phyloP scores from a whole-genome alignment of 2,888 invertebrate species.

The Rutpela maculata region DNA sequence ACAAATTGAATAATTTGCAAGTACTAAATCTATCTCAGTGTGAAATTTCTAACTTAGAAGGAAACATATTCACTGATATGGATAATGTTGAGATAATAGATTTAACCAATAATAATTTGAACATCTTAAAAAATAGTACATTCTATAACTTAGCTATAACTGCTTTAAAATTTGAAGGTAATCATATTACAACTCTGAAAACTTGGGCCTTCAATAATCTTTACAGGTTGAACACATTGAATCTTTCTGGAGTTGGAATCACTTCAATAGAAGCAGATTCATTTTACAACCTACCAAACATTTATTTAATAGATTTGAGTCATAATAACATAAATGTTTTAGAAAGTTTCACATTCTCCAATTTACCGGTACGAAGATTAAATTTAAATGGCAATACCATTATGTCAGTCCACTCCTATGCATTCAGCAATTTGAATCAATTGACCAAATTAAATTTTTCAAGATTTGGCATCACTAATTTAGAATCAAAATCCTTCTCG shows the following conservation, averaged over 20 bases:
- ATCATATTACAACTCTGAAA: slow-evolving; percentile 33
- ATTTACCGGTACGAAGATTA: slow-evolving; percentile 23
- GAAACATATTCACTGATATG: slow-evolving; percentile 35
- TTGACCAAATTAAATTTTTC: slow-evolving; percentile 31
- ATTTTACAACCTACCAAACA: slow-evolving; percentile 29
- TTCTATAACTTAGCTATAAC: slow-evolving; percentile 29
- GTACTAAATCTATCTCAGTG: slow-evolving; percentile 29
- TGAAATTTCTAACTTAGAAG: slow-evolving; percentile 21
- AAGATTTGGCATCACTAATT: slow-evolving; percentile 16
- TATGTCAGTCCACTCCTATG: slow-evolving; percentile 17
- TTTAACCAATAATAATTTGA: slow-evolving; percentile 39
- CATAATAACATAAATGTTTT: background rate
- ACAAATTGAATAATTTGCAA: slow-evolving; percentile 28
- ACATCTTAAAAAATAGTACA: background rate
- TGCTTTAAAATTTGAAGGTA: slow-evolving; percentile 27
- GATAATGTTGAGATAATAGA: slow-evolving; percentile 29
- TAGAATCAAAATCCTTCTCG: slow-evolving; percentile 26
- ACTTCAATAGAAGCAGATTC: slow-evolving; percentile 30
- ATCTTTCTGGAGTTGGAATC: slow-evolving; percentile 24
- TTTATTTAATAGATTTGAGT: slow-evolving; percentile 34
- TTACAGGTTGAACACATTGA: slow-evolving; percentile 20
- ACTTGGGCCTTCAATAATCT: slow-evolving; percentile 36
- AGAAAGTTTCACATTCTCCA: slow-evolving; percentile 18
- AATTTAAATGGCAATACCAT: slow-evolving; percentile 23
- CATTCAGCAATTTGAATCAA: slow-evolving; percentile 32